Percentiles rank a stretch among this genome's conserved stretches.
Conservation (phyloP, 2,113 vertebrate genomes). For the Chaenocephalus aceratus region DNA sequence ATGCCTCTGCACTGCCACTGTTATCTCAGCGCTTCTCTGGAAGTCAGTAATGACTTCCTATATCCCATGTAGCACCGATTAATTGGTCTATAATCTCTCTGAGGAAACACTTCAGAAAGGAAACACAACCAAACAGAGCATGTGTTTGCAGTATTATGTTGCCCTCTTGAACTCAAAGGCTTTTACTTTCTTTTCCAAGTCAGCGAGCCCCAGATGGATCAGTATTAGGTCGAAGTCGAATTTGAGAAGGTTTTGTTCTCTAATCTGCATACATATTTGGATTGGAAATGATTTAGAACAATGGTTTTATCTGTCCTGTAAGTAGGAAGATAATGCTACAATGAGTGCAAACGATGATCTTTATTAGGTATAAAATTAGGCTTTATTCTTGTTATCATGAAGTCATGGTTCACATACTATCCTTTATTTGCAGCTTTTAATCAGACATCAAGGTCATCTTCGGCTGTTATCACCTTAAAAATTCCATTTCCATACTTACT, state of each 20-base stretch:
- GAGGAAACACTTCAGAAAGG: constrained; percentile 1
- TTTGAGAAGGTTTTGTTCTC: constrained; percentile 43
- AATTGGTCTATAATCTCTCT: not conserved
- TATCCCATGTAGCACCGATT: not conserved
- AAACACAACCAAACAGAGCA: not conserved
- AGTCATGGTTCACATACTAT: not conserved
- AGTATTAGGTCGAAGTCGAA: constrained; percentile 26
- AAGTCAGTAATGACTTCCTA: not conserved
- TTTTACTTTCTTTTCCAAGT: constrained; percentile 24
- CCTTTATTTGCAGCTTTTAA: not conserved
- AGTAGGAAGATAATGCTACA: not conserved
- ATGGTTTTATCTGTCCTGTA: not conserved
- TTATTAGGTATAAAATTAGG: not conserved
- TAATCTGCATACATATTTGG: constrained; percentile 1
- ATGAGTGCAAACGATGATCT: not conserved
- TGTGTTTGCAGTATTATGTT: not conserved
- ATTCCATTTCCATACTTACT: no score
- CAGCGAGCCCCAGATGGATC: constrained; percentile 35
- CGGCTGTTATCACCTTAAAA: not conserved
- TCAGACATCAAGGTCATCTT: not conserved
- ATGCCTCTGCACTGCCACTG: not conserved
- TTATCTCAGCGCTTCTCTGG: constrained; percentile 7
- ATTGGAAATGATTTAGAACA: constrained; percentile 16
- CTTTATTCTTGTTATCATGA: not conserved
- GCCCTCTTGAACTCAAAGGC: constrained; percentile 3